Conservation (phyloP, 2,888 invertebrate species). For the Pyrgus malvae region DNA sequence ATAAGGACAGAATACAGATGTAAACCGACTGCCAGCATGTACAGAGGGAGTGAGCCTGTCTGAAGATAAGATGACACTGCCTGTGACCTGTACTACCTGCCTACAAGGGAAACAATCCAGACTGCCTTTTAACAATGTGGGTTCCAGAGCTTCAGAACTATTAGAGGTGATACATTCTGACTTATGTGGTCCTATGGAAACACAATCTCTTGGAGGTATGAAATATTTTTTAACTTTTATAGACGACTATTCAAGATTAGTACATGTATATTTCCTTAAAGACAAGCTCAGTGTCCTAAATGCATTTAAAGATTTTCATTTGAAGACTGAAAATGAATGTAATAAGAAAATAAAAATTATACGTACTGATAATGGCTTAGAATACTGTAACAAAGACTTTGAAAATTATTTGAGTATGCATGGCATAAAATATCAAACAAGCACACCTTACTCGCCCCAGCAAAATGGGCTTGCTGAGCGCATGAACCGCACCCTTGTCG, state of each 20-base stretch:
- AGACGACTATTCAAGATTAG: constrained; percentile 19
- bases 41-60: neutral
- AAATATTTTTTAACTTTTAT: constrained; percentile 29
- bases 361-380: constrained; percentile 29
- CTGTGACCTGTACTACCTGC: constrained; percentile 12
- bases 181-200: constrained; percentile 16
- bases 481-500: constrained; percentile 32
- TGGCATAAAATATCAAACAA: constrained; percentile 37
- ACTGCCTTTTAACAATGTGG: constrained; percentile 23
- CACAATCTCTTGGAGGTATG: constrained; percentile 11
- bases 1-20: neutral
- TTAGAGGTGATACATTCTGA: constrained; percentile 34
- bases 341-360: constrained; percentile 29
- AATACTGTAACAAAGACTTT: constrained; percentile 30
- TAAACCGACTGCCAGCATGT: neutral
- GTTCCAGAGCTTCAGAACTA: constrained; percentile 33
- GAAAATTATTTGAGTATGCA: constrained; percentile 8
- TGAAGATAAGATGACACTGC: neutral
- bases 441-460: constrained; percentile 41
- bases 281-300: constrained; percentile 24
- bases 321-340: constrained; percentile 31
- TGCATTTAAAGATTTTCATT: constrained; percentile 28
- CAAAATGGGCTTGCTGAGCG: constrained; percentile 47
- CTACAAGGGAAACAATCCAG: constrained; percentile 32
- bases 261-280: constrained; percentile 25